A percentile compares a stretch with the other conserved stretches of the same genome.
These are phyloP conservation scores for Pteropus alecto DNA, from an alignment of 2,113 vertebrate genomes.

Conservation along the genomic window DNA sequence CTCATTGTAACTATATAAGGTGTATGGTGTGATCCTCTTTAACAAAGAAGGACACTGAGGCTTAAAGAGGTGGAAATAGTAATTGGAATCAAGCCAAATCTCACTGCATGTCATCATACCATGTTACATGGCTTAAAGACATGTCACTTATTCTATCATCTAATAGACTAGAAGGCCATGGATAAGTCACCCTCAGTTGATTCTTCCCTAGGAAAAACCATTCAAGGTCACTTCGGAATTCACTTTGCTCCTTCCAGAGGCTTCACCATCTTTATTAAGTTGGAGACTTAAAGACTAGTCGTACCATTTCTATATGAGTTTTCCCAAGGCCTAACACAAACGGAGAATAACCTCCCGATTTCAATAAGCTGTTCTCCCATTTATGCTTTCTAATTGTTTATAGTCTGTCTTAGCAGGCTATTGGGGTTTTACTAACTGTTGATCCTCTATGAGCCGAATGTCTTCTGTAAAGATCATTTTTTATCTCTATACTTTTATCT, in stretches of 20 bases:
- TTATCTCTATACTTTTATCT: background rate
- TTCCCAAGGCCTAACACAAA: background rate
- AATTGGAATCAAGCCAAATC: background rate
- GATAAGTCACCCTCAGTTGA: background rate
- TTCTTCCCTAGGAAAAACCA: background rate
- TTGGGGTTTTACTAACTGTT: background rate
- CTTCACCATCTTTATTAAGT: background rate
- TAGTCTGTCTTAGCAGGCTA: background rate
- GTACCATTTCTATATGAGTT: background rate
- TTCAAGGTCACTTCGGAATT: background rate
- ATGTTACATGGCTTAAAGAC: background rate
- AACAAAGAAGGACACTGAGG: background rate
- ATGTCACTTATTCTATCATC: background rate
- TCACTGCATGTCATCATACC: background rate
- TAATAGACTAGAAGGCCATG: background rate
- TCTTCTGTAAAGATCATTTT: background rate
- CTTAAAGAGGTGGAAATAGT: background rate
- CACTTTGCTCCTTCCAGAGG: background rate
- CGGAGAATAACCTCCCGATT: background rate
- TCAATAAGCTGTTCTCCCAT: background rate
- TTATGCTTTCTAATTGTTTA: background rate
- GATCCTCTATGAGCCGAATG: background rate
- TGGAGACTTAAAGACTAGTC: background rate
- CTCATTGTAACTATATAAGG: too few species aligned
- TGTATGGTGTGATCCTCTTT: background rate